These are phyloP conservation scores for Stenotaenia linearis DNA, from an alignment of 2,888 invertebrate species.

Conservation along the genomic window DNA sequence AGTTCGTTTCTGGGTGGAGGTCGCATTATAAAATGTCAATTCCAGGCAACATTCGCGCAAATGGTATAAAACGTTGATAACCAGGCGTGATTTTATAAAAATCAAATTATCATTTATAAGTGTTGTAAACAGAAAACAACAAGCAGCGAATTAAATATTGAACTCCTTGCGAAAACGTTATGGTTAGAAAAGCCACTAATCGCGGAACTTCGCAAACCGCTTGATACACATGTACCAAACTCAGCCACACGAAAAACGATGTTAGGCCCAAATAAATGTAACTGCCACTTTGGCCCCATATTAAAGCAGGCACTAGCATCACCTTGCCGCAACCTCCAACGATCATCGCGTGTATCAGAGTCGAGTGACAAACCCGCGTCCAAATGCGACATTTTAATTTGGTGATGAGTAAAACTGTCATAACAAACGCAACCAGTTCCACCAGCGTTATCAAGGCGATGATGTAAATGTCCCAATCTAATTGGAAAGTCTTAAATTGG, in stretches of 20 bases:
- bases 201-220: background rate
- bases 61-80: too few species aligned
- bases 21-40: background rate
- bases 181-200: background rate
- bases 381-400: background rate
- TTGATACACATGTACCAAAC: background rate
- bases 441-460: constrained; percentile 27
- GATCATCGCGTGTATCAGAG: constrained; percentile 31
- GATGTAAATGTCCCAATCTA: constrained; percentile 35
- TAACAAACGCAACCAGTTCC: background rate
- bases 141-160: constrained; percentile 5
- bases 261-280: constrained; percentile 32
- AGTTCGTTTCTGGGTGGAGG: constrained; percentile 3
- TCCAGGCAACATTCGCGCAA: background rate
- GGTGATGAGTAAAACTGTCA: background rate
- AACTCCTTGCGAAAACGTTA: background rate
- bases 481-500: background rate
- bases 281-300: constrained; percentile 32
- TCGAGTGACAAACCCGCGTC: background rate
- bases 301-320: constrained; percentile 33
- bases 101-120: too few species aligned
- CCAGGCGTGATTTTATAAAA: too few species aligned
- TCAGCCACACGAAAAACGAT: constrained; percentile 26
- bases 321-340: constrained; percentile 34
- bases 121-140: background rate